These are phyloP conservation scores for Agrochola lychnidis DNA, from an alignment of 2,888 invertebrate species.

Conservation along the genomic window DNA sequence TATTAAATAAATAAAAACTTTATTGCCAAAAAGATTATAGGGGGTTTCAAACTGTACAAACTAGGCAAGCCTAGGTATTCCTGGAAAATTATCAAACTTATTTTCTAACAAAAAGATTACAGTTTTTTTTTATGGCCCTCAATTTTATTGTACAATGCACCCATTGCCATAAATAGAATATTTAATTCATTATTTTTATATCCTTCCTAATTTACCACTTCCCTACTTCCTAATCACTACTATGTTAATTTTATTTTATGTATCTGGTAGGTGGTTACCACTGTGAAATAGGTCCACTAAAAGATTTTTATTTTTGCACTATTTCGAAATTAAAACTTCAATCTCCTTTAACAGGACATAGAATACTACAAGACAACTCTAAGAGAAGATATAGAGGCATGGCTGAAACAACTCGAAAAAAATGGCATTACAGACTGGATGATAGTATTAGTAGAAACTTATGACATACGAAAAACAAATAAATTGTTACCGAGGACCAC, in stretches of 20 bases:
- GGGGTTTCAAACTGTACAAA: too few species aligned
- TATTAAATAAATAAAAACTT: too few species aligned
- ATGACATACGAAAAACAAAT: slow-evolving; percentile 97
- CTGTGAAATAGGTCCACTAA: too few species aligned
- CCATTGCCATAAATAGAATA: not conserved
- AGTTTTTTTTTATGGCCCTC: not conserved
- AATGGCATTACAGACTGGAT: slow-evolving; percentile 97
- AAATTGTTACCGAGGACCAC: slow-evolving; percentile 97
- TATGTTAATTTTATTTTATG: not conserved
- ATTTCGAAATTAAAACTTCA: too few species aligned
- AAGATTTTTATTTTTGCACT: too few species aligned
- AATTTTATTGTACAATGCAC: not conserved
- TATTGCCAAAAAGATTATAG: too few species aligned
- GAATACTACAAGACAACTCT: slow-evolving; percentile 96
- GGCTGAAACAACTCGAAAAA: slow-evolving; percentile 95
- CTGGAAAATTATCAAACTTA: too few species aligned
- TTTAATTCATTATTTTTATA: not conserved
- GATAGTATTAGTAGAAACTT: slow-evolving; percentile 97
- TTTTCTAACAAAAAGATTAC: not conserved
- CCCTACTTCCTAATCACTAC: not conserved
- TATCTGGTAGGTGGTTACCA: not conserved
- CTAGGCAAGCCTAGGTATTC: not conserved
- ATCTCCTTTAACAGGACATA: slow-evolving; percentile 93
- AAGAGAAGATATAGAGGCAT: slow-evolving; percentile 97
- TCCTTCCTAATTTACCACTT: not conserved